Base-by-base conservation (phyloP, 2,113 vertebrate species). In the Nasalis larvatus region DNA sequence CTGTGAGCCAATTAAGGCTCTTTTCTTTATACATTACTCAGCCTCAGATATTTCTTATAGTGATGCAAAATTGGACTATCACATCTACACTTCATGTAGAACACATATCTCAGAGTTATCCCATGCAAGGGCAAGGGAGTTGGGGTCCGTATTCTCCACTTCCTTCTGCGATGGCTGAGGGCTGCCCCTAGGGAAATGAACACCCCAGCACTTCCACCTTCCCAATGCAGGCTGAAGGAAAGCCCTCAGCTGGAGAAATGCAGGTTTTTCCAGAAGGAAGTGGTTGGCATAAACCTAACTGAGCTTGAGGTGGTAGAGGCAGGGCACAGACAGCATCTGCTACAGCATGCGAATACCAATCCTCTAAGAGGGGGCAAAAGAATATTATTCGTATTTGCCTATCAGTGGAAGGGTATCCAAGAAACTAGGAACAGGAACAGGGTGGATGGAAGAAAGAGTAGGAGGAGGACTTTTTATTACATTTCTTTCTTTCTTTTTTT, bases 391-490 rank as follows among this genome's bases (percentile, higher is more conserved):
- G 4, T 21, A 40, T 42, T 58, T 77, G 25, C 32, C 45, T 47
- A 21, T 80, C 40, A 84, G 84, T 23, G 32, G 81, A 90, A 66
- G 9, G 8, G 74, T 30, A 58, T 37, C 66, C 58, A 4, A 30
- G 56, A 96, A 76, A 76, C 45, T 40, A 86, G 81, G 66, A 91
- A 84, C 42, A 69, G 69, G 49, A 71, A 37, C 45, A 27, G 35
- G 32, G 40, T 56, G 12, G 52, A n/a, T 58, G 80, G 30, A 78
- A 32, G 35, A 84, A 54, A 60, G 71, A 37, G 82, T 68, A 27
- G 80, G 9, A 93, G 37, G 40, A 54, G 18, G 49, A 71, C 49
- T 69, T 82, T 85, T 95, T 77, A 91, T 86, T 58, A 69, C 45
- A 17, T n/a, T 81, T 49, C 20, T 18, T 69, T 66, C 12, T 35